These are phyloP conservation scores for Lasioglossum malachurum DNA, from an alignment of 2,888 invertebrate genomes.

Conservation along the genomic window DNA sequence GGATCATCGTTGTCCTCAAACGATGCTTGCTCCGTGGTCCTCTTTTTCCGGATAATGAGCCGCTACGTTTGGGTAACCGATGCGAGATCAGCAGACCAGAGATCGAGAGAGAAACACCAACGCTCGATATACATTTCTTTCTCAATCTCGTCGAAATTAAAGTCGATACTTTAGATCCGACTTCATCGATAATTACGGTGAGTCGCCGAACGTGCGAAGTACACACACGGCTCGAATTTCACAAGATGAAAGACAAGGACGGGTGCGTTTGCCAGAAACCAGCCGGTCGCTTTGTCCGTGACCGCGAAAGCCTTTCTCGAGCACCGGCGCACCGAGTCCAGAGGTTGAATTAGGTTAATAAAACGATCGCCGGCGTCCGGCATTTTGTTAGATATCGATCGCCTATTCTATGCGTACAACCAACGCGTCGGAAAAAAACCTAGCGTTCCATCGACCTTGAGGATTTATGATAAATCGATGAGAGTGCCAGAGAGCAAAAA, in stretches of 20 bases:
- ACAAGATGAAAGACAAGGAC: conserved; percentile 28
- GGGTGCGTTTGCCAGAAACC: conserved; percentile 43
- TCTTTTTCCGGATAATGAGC: conserved; percentile 20
- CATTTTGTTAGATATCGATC: conserved; percentile 10
- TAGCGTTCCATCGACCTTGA: neutral
- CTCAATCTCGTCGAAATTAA: neutral
- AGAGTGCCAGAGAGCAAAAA: neutral
- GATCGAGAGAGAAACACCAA: neutral
- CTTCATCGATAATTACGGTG: neutral
- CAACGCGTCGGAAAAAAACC: neutral
- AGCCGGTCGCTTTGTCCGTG: conserved; percentile 52
- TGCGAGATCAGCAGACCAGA: neutral
- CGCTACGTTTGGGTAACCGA: conserved; percentile 17
- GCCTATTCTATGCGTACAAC: neutral
- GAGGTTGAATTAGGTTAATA: conserved; percentile 59
- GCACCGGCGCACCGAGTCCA: conserved; percentile 44
- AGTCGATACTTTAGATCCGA: neutral
- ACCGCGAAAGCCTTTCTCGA: conserved; percentile 55
- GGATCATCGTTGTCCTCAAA: conserved; percentile 31
- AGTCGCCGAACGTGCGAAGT: neutral
- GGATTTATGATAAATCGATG: conserved; percentile 8
- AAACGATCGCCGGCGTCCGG: conserved; percentile 9
- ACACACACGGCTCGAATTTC: conserved; percentile 20
- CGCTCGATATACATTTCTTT: neutral
- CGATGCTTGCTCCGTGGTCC: neutral